These are phyloP conservation scores for Drosophila lacteicornis DNA, from an alignment of 1,140 invertebrate genomes.

Conservation along the genomic window DNA sequence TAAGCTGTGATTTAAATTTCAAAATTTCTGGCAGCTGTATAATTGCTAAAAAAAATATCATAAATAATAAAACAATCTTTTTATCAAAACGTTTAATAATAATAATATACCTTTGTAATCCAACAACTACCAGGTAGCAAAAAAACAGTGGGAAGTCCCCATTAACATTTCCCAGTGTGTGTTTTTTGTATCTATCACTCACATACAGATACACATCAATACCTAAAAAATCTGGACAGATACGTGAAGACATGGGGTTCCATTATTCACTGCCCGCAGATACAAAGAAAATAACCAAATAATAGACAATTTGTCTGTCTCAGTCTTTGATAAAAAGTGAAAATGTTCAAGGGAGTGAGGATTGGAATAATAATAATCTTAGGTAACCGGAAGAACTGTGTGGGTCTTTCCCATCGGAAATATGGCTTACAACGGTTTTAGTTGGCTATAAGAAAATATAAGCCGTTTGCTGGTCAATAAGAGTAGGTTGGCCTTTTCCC, in stretches of 20 bases:
- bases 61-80: too few species aligned
- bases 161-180: conserved; percentile 8
- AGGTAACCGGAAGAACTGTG: conserved; percentile 41
- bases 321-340: conserved; percentile 58
- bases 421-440: conserved; percentile 14
- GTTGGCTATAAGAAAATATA: conserved; percentile 1
- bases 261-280: conserved; percentile 53
- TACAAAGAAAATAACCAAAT: conserved; percentile 46
- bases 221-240: neutral
- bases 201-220: conserved; percentile 16
- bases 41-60: neutral
- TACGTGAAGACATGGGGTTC: conserved; percentile 46
- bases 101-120: neutral
- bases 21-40: too few species aligned
- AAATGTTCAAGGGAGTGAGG: conserved; percentile 25
- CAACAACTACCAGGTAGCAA: neutral
- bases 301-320: conserved; percentile 54
- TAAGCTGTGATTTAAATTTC: too few species aligned
- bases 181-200: conserved; percentile 7
- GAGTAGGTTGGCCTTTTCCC: conserved; percentile 2
- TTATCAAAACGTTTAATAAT: too few species aligned
- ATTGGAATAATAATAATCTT: conserved; percentile 19
- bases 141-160: conserved; percentile 43
- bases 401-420: conserved; percentile 35
- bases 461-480: neutral